Conservation (phyloP, 92 coral and sea anemone genomes). For the Bergia puertoricense region DNA sequence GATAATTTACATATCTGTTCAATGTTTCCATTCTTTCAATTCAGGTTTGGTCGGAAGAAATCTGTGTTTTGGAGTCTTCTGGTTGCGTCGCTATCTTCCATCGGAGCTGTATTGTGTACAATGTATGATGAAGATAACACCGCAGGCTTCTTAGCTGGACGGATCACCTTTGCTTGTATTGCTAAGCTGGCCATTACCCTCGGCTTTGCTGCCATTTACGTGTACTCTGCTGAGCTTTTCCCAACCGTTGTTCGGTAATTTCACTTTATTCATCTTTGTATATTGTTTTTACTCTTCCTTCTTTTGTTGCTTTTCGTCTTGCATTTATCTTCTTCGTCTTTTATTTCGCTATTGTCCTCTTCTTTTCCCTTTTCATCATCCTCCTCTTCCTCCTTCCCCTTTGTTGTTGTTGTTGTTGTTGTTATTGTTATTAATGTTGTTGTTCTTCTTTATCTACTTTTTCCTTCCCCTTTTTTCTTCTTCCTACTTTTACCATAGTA, state of each 20-base stretch:
- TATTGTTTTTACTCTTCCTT: background rate
- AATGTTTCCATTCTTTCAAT: background rate
- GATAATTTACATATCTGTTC: too few relatives aligned
- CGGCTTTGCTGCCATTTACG: conserved; percentile 38
- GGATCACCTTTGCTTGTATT: conserved; percentile 33
- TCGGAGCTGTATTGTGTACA: conserved; percentile 23
- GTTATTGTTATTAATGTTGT: background rate
- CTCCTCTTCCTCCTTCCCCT: too few relatives aligned
- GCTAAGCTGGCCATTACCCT: conserved; percentile 18
- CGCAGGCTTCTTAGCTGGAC: conserved; percentile 16
- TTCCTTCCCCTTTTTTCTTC: background rate
- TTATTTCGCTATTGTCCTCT: too few relatives aligned
- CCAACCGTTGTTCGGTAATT: conserved; percentile 32
- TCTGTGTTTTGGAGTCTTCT: conserved; percentile 20
- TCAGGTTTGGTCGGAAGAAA: conserved; percentile 37
- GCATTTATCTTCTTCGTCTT: too few relatives aligned
- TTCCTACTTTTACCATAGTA: background rate
- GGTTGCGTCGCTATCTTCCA: conserved; percentile 16
- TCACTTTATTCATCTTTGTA: background rate
- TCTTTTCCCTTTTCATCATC: too few relatives aligned
- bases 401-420: too few relatives aligned
- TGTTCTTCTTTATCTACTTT: background rate
- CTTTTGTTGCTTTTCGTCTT: background rate
- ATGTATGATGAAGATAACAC: conserved; percentile 19
- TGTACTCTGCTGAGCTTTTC: conserved; percentile 40